Conservation (phyloP, 2,888 invertebrate genomes). For the Bombylius major region DNA sequence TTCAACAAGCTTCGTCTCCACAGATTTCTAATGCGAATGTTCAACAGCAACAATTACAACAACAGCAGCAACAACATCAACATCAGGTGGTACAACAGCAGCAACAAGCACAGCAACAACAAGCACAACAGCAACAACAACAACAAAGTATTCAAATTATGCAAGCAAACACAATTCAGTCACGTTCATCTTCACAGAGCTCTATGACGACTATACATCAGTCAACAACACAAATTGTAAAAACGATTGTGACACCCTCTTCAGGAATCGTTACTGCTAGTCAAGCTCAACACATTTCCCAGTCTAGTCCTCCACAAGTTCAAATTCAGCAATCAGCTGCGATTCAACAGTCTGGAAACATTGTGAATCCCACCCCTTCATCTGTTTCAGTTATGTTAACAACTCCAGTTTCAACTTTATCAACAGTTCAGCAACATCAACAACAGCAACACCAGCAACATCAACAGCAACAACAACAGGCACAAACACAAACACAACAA, state of each 20-base stretch:
- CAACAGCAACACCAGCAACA: not conserved
- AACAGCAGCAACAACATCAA: slow-evolving; percentile 20
- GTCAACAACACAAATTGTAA: slow-evolving; percentile 30
- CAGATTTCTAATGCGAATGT: not conserved
- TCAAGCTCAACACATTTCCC: slow-evolving; percentile 39
- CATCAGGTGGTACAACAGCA: slow-evolving; percentile 26
- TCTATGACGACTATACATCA: slow-evolving; percentile 25
- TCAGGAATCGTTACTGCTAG: slow-evolving; percentile 29
- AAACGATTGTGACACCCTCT: slow-evolving; percentile 32
- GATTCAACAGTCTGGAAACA: slow-evolving; percentile 19
- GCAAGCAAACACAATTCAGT: slow-evolving; percentile 20
- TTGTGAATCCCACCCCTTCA: slow-evolving; percentile 20
- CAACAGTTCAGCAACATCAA: slow-evolving; percentile 19
- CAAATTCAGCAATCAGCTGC: slow-evolving; percentile 14
- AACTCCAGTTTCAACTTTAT: slow-evolving; percentile 30
- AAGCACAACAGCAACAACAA: slow-evolving; percentile 19
- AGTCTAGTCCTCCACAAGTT: slow-evolving; percentile 25
- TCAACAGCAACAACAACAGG: not conserved
- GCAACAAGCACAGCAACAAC: slow-evolving; percentile 14
- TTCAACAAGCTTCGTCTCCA: not conserved
- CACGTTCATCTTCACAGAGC: slow-evolving; percentile 21
- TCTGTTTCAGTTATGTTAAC: slow-evolving; percentile 36
- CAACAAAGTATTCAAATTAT: slow-evolving; percentile 18
- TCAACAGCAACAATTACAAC: slow-evolving; percentile 14
- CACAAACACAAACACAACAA: not conserved